Evolutionary conservation across 2,888 invertebrate species (phyloP), one percentile per base, ranked within the genome.

Genomic region (Nezara viridula): DNA sequence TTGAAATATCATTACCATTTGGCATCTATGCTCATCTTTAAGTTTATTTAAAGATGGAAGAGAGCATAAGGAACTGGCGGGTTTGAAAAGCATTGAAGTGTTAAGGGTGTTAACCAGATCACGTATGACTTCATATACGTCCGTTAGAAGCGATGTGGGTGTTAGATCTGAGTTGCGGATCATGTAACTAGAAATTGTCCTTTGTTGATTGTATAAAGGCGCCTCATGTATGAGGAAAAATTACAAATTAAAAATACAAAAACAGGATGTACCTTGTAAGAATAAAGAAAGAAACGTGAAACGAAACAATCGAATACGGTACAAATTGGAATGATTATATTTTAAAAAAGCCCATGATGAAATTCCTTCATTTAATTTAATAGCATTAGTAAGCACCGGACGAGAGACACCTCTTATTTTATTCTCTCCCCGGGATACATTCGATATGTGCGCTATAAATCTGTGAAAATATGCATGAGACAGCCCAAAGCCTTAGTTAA

Each of bases 391-490:
- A 40, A 19, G n/a, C 40, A 14, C 2, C 24, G 81, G 12, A 44
- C 7, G 44, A 5, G 24, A 0, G 10, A 37, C 0, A 44, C 44
- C 27, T n/a, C n/a, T 81, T 81, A 81, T 47, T 81, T 44, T 81
- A 44, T 81, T 81, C 14, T 44, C n/a, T 44, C 21, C 44, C 44
- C 44, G 44, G 16, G 24, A 81, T 81, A 81, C 81, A 81, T 81
- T n/a, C n/a, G n/a, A 81, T 47, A 47, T 44, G 40, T 81, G 81
- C 24, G 81, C 44, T 40, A 81, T 81, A 81, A 81, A 81, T n/a
- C 81, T 81, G 44, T 81, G n/a, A 81, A 81, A 14, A 40, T 81
- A 47, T 81, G 81, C 40, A 81, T n/a, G 81, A 44, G 44, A n/a
- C 14, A n/a, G 44, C 12, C 24, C 12, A 10, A 44, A 14, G n/a